A percentile compares a stretch with the other conserved stretches of the same genome.
These are phyloP conservation scores for Apeira syringaria DNA, from an alignment of 2,888 invertebrate species.

Conservation along the genomic window DNA sequence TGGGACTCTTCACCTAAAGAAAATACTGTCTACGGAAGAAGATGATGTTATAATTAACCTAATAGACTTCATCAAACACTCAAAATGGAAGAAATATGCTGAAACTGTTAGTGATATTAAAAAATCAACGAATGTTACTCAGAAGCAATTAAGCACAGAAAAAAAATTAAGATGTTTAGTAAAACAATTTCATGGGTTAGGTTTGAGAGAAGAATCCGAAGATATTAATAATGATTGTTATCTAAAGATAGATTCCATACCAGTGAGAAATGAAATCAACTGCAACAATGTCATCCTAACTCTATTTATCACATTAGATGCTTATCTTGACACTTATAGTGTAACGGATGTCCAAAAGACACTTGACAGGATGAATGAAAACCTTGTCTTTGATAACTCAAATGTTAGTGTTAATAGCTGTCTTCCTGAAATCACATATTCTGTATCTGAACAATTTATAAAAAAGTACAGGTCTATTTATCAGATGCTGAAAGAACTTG, in stretches of 20 bases:
- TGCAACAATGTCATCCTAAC: slow-evolving; percentile 49
- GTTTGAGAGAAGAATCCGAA: slow-evolving; percentile 6
- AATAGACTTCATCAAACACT: slow-evolving; percentile 47
- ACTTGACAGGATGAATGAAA: slow-evolving; percentile 52
- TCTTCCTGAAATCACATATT: slow-evolving; percentile 41
- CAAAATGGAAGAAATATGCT: slow-evolving; percentile 47
- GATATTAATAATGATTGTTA: slow-evolving; percentile 30
- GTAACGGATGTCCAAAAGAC: slow-evolving; percentile 56
- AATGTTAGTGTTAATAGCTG: slow-evolving; percentile 17
- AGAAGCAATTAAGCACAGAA: slow-evolving; percentile 40
- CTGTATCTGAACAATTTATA: slow-evolving; percentile 55
- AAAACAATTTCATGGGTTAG: slow-evolving; percentile 37
- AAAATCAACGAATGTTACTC: slow-evolving; percentile 34
- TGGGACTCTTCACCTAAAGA: slow-evolving; percentile 48
- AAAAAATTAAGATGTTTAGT: slow-evolving; percentile 39
- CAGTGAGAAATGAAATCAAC: slow-evolving; percentile 21
- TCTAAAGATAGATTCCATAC: slow-evolving; percentile 40
- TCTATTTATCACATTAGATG: slow-evolving; percentile 58
- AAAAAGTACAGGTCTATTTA: slow-evolving; percentile 60
- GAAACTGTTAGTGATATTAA: slow-evolving; percentile 34
- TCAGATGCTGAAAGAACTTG: slow-evolving; percentile 50
- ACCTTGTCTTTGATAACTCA: slow-evolving; percentile 29
- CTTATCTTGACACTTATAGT: slow-evolving; percentile 64
- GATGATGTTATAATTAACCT: slow-evolving; percentile 51
- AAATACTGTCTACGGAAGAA: slow-evolving; percentile 45